Percentiles rank a stretch among this genome's conserved stretches.
These are phyloP conservation scores for Helobdella robusta DNA, from an alignment of 2,888 invertebrate genomes.

Conservation along the genomic window DNA sequence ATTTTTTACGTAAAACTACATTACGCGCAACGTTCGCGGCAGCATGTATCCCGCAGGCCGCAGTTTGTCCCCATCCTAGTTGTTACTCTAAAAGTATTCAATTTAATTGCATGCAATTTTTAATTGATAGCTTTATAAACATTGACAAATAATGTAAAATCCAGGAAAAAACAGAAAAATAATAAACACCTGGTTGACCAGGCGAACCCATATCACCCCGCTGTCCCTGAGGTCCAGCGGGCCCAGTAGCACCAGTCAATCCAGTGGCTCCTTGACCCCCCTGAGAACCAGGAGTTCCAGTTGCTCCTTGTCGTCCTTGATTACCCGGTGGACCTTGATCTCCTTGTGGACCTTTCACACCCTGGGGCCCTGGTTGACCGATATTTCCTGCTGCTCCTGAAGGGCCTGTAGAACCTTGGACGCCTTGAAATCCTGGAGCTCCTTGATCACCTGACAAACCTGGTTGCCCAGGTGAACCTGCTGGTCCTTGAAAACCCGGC, in stretches of 20 bases:
- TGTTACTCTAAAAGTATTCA: no score
- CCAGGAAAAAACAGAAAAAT: background rate
- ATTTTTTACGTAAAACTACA: no score
- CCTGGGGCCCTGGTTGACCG: conserved; percentile 29
- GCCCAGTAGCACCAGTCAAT: conserved; percentile 23
- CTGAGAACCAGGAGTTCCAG: conserved; percentile 27
- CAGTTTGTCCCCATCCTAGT: no score
- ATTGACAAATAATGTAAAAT: background rate
- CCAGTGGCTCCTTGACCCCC: conserved; percentile 28
- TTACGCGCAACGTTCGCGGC: no score
- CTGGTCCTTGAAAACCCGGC: conserved; percentile 32
- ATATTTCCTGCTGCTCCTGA: conserved; percentile 29
- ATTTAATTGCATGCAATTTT: no score
- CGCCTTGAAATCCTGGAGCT: conserved; percentile 31
- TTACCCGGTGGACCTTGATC: background rate
- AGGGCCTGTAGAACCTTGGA: conserved; percentile 27
- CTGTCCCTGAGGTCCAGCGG: conserved; percentile 26
- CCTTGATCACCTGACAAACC: conserved; percentile 31
- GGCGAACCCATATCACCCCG: conserved; percentile 54
- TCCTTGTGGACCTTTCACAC: conserved; percentile 20
- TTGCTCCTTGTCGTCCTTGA: conserved; percentile 11
- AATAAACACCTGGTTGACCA: background rate
- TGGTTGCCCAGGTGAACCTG: conserved; percentile 19
- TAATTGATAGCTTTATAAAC: no score
- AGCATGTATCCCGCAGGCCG: no score